Percentiles rank a stretch among this genome's conserved stretches.
These are phyloP conservation scores for Lottia gigantea DNA, from an alignment of 2,888 invertebrate genomes.

Conservation along the genomic window DNA sequence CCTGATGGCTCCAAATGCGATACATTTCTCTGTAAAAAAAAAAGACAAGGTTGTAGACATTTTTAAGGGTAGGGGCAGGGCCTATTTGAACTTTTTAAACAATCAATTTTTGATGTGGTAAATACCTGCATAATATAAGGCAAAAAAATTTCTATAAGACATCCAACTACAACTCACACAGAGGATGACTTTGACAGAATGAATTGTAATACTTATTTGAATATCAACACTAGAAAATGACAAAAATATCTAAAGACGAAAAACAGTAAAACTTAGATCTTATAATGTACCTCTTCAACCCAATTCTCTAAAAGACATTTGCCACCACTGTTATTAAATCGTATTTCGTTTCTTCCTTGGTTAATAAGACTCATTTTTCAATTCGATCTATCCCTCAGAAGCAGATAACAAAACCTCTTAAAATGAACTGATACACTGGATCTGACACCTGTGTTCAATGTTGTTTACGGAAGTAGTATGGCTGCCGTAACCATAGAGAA, in stretches of 20 bases:
- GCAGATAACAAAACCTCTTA: too few relatives aligned
- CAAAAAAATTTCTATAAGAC: too few relatives aligned
- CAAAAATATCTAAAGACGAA: too few relatives aligned
- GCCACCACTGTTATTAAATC: slow-evolving; percentile 63
- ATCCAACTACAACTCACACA: too few relatives aligned
- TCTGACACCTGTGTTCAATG: not conserved
- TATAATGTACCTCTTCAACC: slow-evolving; percentile 69
- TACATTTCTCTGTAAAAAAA: slow-evolving; percentile 48
- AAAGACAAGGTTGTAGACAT: not conserved
- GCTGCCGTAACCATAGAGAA: not conserved
- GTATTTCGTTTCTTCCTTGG: slow-evolving; percentile 64
- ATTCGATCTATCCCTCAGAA: not conserved
- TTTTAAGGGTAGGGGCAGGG: too few relatives aligned
- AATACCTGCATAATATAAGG: too few relatives aligned
- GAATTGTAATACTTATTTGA: too few relatives aligned
- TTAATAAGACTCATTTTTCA: slow-evolving; percentile 60
- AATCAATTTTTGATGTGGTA: too few relatives aligned
- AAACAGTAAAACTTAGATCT: too few relatives aligned
- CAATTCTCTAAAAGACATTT: slow-evolving; percentile 68
- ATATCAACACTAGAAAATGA: too few relatives aligned
- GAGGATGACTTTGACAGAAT: too few relatives aligned
- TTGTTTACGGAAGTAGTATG: slow-evolving; percentile 1
- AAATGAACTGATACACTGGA: not conserved
- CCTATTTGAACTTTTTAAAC: too few relatives aligned
- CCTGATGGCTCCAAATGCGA: slow-evolving; percentile 50